phyloP scores from a whole-genome alignment of 2,797 vertebrate species.

The Argya squamiceps region DNA sequence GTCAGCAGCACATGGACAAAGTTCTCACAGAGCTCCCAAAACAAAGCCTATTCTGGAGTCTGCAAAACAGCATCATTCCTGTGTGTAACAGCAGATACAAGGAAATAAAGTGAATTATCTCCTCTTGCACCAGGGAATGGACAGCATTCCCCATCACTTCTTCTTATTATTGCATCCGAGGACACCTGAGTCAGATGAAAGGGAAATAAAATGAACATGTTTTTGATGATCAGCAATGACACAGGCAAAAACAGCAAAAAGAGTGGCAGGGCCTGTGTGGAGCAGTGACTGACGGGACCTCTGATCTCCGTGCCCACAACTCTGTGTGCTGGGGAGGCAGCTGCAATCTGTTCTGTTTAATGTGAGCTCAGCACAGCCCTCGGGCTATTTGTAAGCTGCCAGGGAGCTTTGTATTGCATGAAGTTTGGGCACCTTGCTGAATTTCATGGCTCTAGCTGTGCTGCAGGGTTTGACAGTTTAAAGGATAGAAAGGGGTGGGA shows the following conservation, averaged over 20 bases:
- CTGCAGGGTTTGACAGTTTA: slow-evolving; percentile 9
- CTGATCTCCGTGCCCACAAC: slow-evolving; percentile 24
- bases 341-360: slow-evolving; percentile 63
- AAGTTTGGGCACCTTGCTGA: slow-evolving; percentile 54
- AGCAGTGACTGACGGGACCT: slow-evolving; percentile 23
- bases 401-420: slow-evolving; percentile 17
- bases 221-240: neutral
- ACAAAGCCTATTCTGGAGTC: neutral
- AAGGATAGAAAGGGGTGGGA: slow-evolving; percentile 17
- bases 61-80: neutral
- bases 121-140: neutral
- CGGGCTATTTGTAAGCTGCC: slow-evolving; percentile 58
- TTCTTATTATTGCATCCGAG: neutral
- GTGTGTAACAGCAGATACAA: neutral
- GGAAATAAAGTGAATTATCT: neutral
- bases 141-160: neutral
- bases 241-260: neutral
- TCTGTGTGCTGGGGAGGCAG: slow-evolving; percentile 35
- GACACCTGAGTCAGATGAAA: neutral
- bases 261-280: neutral
- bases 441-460: neutral
- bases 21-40: neutral
- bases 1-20: neutral
- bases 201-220: neutral
- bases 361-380: slow-evolving; percentile 50